Evolutionary conservation across 1,140 invertebrate species (phyloP).

Genomic region (Drosophila melanica): DNA sequence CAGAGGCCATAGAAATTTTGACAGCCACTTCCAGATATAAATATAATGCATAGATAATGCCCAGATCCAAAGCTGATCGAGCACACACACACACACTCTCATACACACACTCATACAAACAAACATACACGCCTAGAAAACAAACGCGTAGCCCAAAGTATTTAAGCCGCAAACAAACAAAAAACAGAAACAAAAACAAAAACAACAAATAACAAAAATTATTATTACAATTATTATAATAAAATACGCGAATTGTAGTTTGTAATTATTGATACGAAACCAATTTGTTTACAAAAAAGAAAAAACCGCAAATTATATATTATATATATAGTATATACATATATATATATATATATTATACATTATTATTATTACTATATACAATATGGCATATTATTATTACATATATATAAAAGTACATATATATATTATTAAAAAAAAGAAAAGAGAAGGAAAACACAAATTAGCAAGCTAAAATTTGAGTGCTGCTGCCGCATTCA

Average conservation of each 20-base stretch:
- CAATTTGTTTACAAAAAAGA: conserved; percentile 77
- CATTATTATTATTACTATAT: conserved; percentile 76
- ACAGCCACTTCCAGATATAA: conserved; percentile 62
- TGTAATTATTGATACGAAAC: conserved; percentile 75
- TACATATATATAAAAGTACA: conserved; percentile 54
- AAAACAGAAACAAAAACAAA: conserved; percentile 38
- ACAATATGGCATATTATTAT: conserved; percentile 77
- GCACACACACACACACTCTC: conserved; percentile 61
- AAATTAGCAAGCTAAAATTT: conserved; percentile 55
- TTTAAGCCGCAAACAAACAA: conserved; percentile 77
- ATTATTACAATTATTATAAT: conserved; percentile 56
- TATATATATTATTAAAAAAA: conserved; percentile 35
- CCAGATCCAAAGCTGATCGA: conserved; percentile 22
- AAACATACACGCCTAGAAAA: conserved; percentile 45
- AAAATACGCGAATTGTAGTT: conserved; percentile 79
- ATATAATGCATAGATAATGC: conserved; percentile 20
- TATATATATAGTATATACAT: conserved; percentile 60
- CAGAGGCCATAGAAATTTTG: conserved; percentile 69
- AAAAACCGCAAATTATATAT: conserved; percentile 64
- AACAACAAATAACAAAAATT: conserved; percentile 64
- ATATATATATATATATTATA: conserved; percentile 48
- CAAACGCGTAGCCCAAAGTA: conserved; percentile 64
- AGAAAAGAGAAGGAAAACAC: conserved; percentile 28
- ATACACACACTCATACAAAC: conserved; percentile 44
- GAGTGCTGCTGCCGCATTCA: conserved; percentile 34